Conservation (phyloP, 1,140 invertebrate genomes). For the Mycetomoellerius zeteki region DNA sequence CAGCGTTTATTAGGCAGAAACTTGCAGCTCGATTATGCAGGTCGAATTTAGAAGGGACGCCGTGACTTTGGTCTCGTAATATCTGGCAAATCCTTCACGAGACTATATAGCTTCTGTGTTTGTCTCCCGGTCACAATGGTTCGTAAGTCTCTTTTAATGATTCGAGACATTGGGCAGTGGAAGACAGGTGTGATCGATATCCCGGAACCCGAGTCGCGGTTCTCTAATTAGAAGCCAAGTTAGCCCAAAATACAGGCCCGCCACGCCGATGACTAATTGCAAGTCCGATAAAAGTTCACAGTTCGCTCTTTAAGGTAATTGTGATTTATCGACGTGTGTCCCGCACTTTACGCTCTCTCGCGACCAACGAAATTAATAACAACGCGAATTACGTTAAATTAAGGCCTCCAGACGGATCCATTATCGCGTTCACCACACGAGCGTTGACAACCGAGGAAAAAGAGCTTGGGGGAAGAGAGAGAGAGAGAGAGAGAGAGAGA, state of each 20-base stretch:
- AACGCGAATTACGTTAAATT: constrained; percentile 54
- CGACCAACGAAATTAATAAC: constrained; percentile 64
- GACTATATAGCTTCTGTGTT: constrained; percentile 37
- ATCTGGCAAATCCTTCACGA: constrained; percentile 62
- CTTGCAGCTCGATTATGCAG: not conserved
- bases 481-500: not conserved
- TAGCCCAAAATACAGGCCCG: constrained; percentile 41
- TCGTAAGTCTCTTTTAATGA: constrained; percentile 73
- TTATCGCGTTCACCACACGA: constrained; percentile 33
- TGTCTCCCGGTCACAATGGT: constrained; percentile 62
- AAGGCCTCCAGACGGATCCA: constrained; percentile 43
- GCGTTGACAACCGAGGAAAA: constrained; percentile 48
- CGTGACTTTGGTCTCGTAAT: not conserved
- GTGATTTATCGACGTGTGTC: constrained; percentile 52
- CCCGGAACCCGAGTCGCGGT: constrained; percentile 46
- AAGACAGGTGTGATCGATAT: constrained; percentile 71
- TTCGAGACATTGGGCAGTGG: constrained; percentile 70
- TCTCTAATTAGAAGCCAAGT: constrained; percentile 65
- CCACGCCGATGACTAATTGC: constrained; percentile 9
- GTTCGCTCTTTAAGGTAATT: constrained; percentile 42
- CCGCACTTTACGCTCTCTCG: not conserved
- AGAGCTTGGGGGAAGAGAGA: not conserved
- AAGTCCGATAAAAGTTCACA: constrained; percentile 38
- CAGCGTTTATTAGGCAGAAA: not conserved
- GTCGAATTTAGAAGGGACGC: constrained; percentile 22